These are phyloP conservation scores for Halictus quadricinctus DNA, from an alignment of 2,888 invertebrate species.

Conservation along the genomic window DNA sequence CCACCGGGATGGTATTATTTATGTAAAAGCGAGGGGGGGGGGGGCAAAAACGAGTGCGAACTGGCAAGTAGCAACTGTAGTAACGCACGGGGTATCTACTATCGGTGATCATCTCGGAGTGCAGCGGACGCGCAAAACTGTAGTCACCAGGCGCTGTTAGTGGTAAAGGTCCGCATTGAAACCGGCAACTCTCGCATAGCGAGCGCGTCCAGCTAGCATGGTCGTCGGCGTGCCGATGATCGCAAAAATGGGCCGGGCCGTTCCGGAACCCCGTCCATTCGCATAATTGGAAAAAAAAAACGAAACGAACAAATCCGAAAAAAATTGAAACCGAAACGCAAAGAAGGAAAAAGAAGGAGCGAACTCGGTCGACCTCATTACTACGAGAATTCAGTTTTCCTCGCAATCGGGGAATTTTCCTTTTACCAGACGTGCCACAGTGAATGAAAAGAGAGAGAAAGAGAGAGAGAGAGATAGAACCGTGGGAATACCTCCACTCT, in stretches of 20 bases:
- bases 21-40: background rate
- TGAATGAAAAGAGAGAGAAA: background rate
- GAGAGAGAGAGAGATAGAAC: conserved; percentile 1
- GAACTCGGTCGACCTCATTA: conserved; percentile 14
- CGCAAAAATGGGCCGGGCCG: conserved; percentile 21
- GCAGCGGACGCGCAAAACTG: conserved; percentile 34
- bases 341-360: background rate
- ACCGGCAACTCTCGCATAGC: conserved; percentile 1
- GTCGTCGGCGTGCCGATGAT: conserved; percentile 39
- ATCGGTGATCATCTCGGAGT: conserved; percentile 40
- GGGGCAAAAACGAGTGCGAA: background rate
- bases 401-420: conserved; percentile 11
- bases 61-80: conserved; percentile 14
- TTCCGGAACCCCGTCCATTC: conserved; percentile 41
- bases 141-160: conserved; percentile 32
- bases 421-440: background rate
- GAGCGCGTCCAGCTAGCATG: conserved; percentile 19
- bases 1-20: conserved; percentile 8
- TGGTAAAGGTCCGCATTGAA: conserved; percentile 48
- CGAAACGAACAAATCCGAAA: background rate
- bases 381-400: conserved; percentile 23
- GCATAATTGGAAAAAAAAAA: conserved; percentile 48
- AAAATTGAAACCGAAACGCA: conserved; percentile 7
- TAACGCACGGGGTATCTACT: conserved; percentile 33
- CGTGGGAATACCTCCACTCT: conserved; percentile 3